Evolutionary conservation across 2,888 invertebrate species (phyloP).

Genomic region (Neoaliturus tenellus): DNA sequence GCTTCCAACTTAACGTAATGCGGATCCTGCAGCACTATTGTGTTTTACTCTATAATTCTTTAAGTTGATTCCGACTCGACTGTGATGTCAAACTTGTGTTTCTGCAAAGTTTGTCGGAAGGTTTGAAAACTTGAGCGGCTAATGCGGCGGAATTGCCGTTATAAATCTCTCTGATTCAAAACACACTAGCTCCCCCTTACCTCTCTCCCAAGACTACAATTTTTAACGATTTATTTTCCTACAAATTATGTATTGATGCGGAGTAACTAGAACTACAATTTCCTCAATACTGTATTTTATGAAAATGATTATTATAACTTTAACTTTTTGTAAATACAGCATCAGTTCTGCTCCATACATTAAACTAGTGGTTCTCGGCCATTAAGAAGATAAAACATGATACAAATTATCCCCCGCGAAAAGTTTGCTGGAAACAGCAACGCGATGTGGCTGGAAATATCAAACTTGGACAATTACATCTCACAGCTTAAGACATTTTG

Average conservation of each 20-base stretch:
- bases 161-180: too few species aligned
- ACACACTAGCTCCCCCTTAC: too few species aligned
- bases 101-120: slow-evolving; percentile 9
- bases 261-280: too few species aligned
- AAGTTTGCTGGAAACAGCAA: not conserved
- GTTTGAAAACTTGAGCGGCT: slow-evolving; percentile 2
- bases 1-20: not conserved
- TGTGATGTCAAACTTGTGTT: slow-evolving; percentile 28
- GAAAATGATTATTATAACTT: too few species aligned
- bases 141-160: slow-evolving; percentile 15
- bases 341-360: not conserved
- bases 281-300: too few species aligned
- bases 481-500: not conserved
- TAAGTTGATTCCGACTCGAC: slow-evolving; percentile 2
- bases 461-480: slow-evolving; percentile 21
- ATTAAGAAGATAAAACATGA: not conserved
- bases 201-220: too few species aligned
- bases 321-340: too few species aligned
- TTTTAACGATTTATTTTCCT: too few species aligned
- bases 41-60: slow-evolving; percentile 1
- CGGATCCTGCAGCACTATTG: not conserved
- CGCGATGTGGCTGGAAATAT: not conserved
- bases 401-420: not conserved
- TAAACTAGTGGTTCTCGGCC: not conserved
- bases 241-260: too few species aligned